Base-by-base conservation (phyloP, 2,888 invertebrate genomes). In the Idaea dimidiata region DNA sequence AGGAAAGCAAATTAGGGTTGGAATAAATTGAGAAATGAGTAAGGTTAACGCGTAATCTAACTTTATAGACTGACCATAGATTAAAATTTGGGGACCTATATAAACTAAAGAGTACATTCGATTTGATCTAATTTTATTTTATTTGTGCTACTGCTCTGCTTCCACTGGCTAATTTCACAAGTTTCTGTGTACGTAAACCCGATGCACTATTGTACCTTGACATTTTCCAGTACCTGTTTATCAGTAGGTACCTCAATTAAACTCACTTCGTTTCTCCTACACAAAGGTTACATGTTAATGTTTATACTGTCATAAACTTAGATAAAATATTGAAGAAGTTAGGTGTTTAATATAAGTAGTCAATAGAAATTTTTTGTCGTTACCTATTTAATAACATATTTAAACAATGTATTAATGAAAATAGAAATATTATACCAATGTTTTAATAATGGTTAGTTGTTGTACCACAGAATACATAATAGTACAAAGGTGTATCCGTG, bases 371-470 rank as follows among this genome's bases (percentile, higher is more conserved):
- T 59, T 33, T 18, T 24, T 54, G 56, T 58, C 54, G 60, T 54
- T 54, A 18, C 54, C 56, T 54, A 43, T 61, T 56, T 62, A 24
- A 14, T 43, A 43, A 8, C 43, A 43, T 43, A 43, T 43, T 43
- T 61, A 61, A 60, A 60, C 57, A 43, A 59, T 59, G 43, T 59
- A 60, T 60, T 59, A 33, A 66, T 66, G 65, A 43, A 24, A 43
- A 10, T 43, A 43, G 43, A 8, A 43, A 43, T 8, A 10, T 43
- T 43, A 43, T 43, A 43, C 6, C 10, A 14, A 43, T 43, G 59
- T 55, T 63, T 55, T 57, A 60, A 57, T 66, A 58, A 59, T 58
- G 65, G 18, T 53, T 66, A 63, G 33, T 64, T 54, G 57, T 61
- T 59, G 57, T 33, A 59, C 58, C 59, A 53, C n/a, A 24, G 5